A percentile compares a stretch with the other conserved stretches of the same genome.
These are phyloP conservation scores for Cottus gobio DNA, from an alignment of 2,113 vertebrate species.

Conservation along the genomic window DNA sequence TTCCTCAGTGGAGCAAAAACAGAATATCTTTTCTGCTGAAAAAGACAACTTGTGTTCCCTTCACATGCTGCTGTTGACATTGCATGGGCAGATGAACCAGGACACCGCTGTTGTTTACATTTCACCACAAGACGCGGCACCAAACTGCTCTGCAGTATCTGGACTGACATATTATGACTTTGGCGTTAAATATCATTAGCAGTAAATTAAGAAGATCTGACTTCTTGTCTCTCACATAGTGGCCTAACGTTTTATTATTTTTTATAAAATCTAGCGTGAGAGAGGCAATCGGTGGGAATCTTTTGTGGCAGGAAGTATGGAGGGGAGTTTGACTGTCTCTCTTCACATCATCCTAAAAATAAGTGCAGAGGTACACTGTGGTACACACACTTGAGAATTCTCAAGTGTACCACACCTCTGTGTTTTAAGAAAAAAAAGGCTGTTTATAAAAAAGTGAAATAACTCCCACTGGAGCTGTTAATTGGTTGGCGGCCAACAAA, in stretches of 20 bases:
- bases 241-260: neutral
- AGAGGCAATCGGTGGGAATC: neutral
- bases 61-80: conserved; percentile 19
- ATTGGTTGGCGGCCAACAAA: neutral
- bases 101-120: conserved; percentile 42
- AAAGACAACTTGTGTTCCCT: conserved; percentile 36
- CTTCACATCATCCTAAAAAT: neutral
- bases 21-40: conserved; percentile 47
- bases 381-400: conserved; percentile 18
- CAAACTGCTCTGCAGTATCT: conserved; percentile 29
- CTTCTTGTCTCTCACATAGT: neutral
- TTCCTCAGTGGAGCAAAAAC: conserved; percentile 68
- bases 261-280: neutral
- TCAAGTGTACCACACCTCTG: too few relatives aligned
- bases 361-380: neutral
- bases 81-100: conserved; percentile 44
- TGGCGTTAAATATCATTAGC: neutral
- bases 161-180: conserved; percentile 22
- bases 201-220: neutral
- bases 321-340: neutral
- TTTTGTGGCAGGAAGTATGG: neutral
- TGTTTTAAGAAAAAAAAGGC: too few relatives aligned
- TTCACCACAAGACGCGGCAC: conserved; percentile 32
- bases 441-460: neutral
- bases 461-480: neutral